Evolutionary conservation across 2,797 vertebrate species (phyloP), one percentile per base, ranked within the genome.

Genomic region (Ceyx erithaca): DNA sequence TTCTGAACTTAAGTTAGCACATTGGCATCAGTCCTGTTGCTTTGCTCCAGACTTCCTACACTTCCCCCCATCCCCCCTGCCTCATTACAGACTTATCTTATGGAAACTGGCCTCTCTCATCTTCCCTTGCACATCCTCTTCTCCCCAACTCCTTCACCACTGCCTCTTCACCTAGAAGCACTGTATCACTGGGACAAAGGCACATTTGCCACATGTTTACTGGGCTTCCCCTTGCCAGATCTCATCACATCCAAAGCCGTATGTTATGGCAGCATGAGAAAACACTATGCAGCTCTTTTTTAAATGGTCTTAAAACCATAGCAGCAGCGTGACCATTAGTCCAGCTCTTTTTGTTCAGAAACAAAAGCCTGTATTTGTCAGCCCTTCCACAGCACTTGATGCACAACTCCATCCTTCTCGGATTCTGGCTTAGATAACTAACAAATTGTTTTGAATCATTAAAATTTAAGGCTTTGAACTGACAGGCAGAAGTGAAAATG

Each of bases 401-500:
- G 22, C 55, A 78, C 30, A 3, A 92, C 52, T 83, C 80, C 82
- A 87, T 68, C 82, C 37, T 89, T 87, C 82, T 57, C 6, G 19
- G 69, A 85, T 64, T 51, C 68, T 68, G 45, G 73, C n/a, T 87
- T 91, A 87, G 54, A 64, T 52, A 92, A 78, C 52, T 19, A 49
- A 45, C 20, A 80, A 83, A 72, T 41, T 75, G 66, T 22, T 93
- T 43, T 40, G 55, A 69, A 85, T 49, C 69, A 81, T 66, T 75
- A 87, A 80, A 83, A 89, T 75, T 20, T 54, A 59, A 83, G 51
- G 49, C 68, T 58, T 49, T 92, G 54, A 87, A 82, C 9, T 7
- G 0, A 43, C 37, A 85, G 41, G 54, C 61, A 90, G 90, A 94
- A 87, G 69, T 80, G 69, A 95, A 95, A 95, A 85, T 62, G 75